Base-by-base conservation (phyloP, 2,797 vertebrate species). In the Fistularia tabacaria region DNA sequence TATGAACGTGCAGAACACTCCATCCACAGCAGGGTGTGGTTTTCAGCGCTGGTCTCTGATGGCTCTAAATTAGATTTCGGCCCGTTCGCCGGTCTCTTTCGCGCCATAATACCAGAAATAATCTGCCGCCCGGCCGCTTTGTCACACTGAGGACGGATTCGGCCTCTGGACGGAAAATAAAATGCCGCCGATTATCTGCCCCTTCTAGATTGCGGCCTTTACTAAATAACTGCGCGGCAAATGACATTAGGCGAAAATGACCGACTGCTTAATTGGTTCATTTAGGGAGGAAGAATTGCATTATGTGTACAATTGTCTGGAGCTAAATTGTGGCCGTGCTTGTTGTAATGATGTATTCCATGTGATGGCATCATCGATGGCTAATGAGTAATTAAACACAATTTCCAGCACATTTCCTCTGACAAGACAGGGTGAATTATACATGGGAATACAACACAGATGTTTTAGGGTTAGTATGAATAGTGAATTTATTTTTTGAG, bases 141-240 rank as follows among this genome's bases (percentile, higher is more conserved):
- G 50, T 75, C 62, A 50, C 64, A 54, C 56, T 54, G 53, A 66
- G 12, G 60, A 64, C 40, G 61, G 54, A 10, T 52, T 75, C 62
- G 79, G 78, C 75, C 62, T 74, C 63, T 74, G 39, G 51, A 50
- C 6, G 49, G 74, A 80, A 76, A 77, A 79, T 11, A 81, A 78
- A 76, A 64, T 60, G 66, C n/a, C 40, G 66, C 82, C 77, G 80
- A 82, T 83, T 73, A 85, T 80, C 64, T 59, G 53, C 62, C 59
- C 54, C 69, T 25, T 25, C 64, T 54, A 14, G 50, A 60, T 66
- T 50, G 64, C 65, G 69, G 72, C 46, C 54, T 52, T 67, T 40
- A 57, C 62, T 72, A 25, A 25, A 25, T 25, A 25, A 25, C 25
- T 25, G 39, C 39, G 39, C 39, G 10, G 10, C 39, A 66, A 83